Evolutionary conservation across 1,140 invertebrate species (phyloP).

Genomic region (Scaptomyza hsui): DNA sequence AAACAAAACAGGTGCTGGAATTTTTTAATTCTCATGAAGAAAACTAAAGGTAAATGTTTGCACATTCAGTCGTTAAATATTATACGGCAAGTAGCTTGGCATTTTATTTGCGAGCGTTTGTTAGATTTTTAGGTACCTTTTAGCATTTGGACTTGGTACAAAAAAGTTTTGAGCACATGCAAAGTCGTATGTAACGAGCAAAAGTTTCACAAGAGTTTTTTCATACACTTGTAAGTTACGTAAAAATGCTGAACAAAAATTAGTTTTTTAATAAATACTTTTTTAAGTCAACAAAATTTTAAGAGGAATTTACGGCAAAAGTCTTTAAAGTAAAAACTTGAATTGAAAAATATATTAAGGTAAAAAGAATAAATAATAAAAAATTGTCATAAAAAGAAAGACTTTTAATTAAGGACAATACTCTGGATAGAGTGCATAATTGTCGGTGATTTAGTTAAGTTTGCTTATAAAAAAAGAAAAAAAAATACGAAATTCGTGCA

Average conservation of each 20-base stretch:
- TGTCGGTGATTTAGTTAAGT: not conserved
- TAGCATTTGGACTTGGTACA: not conserved
- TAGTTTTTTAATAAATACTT: not conserved
- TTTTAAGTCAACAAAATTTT: no score
- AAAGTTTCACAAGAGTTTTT: not conserved
- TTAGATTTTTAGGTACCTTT: constrained; percentile 24
- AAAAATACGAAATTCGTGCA: constrained; percentile 46
- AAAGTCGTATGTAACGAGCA: not conserved
- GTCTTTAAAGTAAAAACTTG: no score
- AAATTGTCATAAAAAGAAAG: not conserved
- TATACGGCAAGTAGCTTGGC: constrained; percentile 13
- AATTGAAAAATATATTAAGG: no score
- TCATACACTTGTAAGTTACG: not conserved
- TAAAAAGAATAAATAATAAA: not conserved
- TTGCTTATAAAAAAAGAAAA: constrained; percentile 21
- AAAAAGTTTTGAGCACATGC: not conserved
- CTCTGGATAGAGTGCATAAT: not conserved
- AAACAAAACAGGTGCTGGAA: constrained; percentile 17
- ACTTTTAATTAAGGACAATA: not conserved
- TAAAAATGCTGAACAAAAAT: not conserved
- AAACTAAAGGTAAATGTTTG: constrained; percentile 39
- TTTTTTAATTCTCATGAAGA: constrained; percentile 39
- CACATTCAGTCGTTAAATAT: constrained; percentile 42
- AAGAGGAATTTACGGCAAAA: no score
- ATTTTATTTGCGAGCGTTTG: constrained; percentile 34